Conservation (phyloP, 2,797 vertebrate species). For the Setipinna tenuifilis region DNA sequence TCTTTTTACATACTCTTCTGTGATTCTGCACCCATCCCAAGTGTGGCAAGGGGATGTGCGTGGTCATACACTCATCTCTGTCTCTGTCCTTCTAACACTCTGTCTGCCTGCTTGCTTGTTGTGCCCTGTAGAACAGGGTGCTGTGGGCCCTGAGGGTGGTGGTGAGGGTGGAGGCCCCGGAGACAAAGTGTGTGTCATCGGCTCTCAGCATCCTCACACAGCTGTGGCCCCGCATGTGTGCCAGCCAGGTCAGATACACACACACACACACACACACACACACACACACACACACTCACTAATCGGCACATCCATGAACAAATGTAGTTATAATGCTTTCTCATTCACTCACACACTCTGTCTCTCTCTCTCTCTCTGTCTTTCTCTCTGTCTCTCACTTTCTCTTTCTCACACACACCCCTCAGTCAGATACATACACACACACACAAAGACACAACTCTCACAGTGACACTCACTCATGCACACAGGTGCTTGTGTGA, state of each 20-base stretch:
- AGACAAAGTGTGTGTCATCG: conserved; percentile 63
- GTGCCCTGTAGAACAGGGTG: conserved; percentile 67
- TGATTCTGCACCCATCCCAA: too few relatives aligned
- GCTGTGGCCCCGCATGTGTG: conserved; percentile 80
- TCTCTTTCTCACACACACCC: too few relatives aligned
- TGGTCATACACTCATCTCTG: too few relatives aligned
- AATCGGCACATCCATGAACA: too few relatives aligned
- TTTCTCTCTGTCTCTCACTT: too few relatives aligned
- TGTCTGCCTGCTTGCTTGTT: too few relatives aligned
- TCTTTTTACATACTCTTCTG: too few relatives aligned
- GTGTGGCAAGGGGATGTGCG: too few relatives aligned
- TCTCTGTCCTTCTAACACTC: too few relatives aligned
- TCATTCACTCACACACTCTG: not conserved
- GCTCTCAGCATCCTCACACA: conserved; percentile 69
- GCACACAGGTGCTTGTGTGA: not conserved
- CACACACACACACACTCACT: not conserved
- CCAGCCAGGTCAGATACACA: conserved; percentile 79
- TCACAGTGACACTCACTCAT: not conserved
- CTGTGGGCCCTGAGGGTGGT: conserved; percentile 76
- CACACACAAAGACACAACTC: conserved; percentile 6
- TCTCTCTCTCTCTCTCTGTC: too few relatives aligned
- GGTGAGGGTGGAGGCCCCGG: conserved; percentile 70
- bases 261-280: conserved; percentile 3
- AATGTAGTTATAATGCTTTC: too few relatives aligned
- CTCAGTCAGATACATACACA: not conserved